These are phyloP conservation scores for Romanogobio albipinnatus DNA, from an alignment of 2,113 vertebrate species.

Conservation along the genomic window DNA sequence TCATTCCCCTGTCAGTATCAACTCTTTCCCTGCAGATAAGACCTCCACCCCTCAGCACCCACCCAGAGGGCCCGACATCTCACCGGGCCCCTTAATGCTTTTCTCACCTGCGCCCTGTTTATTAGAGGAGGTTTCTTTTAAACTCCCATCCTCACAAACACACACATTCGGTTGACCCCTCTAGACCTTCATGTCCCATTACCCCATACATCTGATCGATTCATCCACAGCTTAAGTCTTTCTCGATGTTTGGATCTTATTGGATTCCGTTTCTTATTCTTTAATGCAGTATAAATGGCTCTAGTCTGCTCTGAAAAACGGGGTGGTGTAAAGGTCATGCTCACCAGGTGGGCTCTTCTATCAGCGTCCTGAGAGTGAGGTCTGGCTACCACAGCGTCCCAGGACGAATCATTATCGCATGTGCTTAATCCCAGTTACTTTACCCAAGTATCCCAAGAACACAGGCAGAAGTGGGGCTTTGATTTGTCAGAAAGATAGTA, in stretches of 20 bases:
- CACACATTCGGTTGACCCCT: neutral
- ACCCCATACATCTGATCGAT: constrained; percentile 32
- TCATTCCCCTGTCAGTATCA: constrained; percentile 29
- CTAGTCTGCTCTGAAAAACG: neutral
- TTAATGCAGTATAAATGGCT: neutral
- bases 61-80: neutral
- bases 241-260: neutral
- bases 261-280: neutral
- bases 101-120: constrained; percentile 44
- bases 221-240: constrained; percentile 12
- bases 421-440: constrained; percentile 41
- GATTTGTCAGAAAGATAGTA: constrained; percentile 37
- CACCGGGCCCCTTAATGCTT: constrained; percentile 44
- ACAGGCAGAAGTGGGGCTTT: constrained; percentile 29
- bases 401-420: constrained; percentile 45
- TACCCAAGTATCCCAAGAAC: constrained; percentile 35
- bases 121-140: neutral
- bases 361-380: constrained; percentile 3
- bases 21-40: constrained; percentile 2
- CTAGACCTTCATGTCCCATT: constrained; percentile 19
- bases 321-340: constrained; percentile 35
- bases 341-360: constrained; percentile 27
- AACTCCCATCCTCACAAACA: constrained; percentile 3
- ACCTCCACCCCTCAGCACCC: neutral
- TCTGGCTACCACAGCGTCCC: constrained; percentile 22